Evolutionary conservation across 2,797 vertebrate species (phyloP), one percentile per base, ranked within the genome.

Genomic region (Neoniphon sammara): DNA sequence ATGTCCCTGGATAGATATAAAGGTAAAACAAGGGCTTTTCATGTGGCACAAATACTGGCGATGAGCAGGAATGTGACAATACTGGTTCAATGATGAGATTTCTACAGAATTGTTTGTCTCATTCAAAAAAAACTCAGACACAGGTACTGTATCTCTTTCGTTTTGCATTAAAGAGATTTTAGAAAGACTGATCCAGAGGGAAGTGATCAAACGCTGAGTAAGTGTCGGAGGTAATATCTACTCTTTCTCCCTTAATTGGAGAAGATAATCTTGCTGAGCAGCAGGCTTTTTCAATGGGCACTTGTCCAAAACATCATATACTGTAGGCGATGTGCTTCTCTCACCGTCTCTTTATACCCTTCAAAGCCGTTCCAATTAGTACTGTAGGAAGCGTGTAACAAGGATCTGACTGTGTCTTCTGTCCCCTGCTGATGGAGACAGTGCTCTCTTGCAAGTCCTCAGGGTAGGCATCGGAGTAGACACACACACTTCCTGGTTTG

Each of bases 291-390:
- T 47, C 73, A 77, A n/a, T 71, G 52, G 80, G 47, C 70, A 67
- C 55, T 62, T 54, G 34, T 75, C 59, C 65, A 60, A 77, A 82
- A 50, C 52, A 39, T 66, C 63, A 9, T 3, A 2, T 15, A 23
- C 73, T 58, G 49, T 59, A 46, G 69, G 66, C 55, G 46, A 72
- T 57, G 27, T n/a, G 11, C 52, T 44, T 53, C 56, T 52, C 58
- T 49, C 17, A 1, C 36, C 9, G 20, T 81, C 55, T 73, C 57
- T 31, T 44, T 69, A 53, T 57, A 20, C 67, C 64, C 69, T 82
- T 84, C 77, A 85, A 57, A 75, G 52, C 75, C 78, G 58, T 85
- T 80, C 69, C 66, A 84, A 89, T 89, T 75, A 80, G 73, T 59
- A 63, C 54, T 69, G 75, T 34, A 75, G 70, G 71, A 49, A 62